A percentile compares a stretch with the other conserved stretches of the same genome.
These are phyloP conservation scores for Platyscapa corneri DNA, from an alignment of 1,140 invertebrate genomes.

Conservation along the genomic window DNA sequence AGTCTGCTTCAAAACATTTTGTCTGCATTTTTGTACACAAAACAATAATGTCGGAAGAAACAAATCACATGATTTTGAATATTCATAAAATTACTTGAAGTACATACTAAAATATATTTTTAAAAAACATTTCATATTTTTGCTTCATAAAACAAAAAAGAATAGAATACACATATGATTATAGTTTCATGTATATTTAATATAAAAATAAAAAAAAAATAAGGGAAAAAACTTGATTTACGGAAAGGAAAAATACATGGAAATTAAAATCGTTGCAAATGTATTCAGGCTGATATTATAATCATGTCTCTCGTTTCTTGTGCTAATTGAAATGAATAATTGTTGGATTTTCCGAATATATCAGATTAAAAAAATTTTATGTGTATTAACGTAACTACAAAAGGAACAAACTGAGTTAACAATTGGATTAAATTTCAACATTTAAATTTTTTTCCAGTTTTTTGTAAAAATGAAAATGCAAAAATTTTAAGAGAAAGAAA, in stretches of 20 bases:
- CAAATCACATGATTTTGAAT: background rate
- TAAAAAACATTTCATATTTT: background rate
- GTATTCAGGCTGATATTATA: background rate
- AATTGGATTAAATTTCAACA: background rate
- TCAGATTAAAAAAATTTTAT: background rate
- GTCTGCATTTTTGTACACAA: background rate
- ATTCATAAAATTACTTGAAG: background rate
- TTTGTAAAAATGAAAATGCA: background rate
- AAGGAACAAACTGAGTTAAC: background rate
- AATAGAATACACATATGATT: background rate
- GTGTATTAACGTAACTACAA: background rate
- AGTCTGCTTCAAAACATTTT: background rate
- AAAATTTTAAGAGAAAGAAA: background rate
- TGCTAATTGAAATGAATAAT: slow-evolving; percentile 46
- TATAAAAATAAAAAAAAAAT: background rate
- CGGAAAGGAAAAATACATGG: background rate
- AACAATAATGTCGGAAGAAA: background rate
- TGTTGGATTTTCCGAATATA: slow-evolving; percentile 31
- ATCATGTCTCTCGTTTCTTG: background rate
- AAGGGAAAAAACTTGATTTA: background rate
- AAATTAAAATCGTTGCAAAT: slow-evolving; percentile 25
- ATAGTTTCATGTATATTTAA: background rate
- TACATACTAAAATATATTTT: background rate
- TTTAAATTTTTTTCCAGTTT: background rate
- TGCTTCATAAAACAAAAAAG: background rate